phyloP scores from a whole-genome alignment of 23 tunicate genomes.

The Halocynthia roretzi region DNA sequence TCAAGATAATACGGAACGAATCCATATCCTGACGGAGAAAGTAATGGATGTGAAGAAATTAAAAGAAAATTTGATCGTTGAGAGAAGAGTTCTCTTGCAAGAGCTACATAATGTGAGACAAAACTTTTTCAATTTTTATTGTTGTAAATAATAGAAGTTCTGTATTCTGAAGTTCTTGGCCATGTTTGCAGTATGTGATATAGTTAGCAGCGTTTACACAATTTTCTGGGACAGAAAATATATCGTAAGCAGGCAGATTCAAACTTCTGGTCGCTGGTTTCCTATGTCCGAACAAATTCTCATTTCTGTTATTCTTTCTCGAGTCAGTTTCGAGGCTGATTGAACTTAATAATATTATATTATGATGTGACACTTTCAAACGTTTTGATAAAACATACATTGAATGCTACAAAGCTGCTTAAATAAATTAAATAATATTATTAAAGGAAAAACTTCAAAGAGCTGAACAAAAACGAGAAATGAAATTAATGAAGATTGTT shows the following conservation, averaged over 20 bases:
- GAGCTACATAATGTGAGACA: slow-evolving; percentile 51
- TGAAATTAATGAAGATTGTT: slow-evolving; percentile 57
- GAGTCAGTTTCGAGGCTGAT: too few relatives aligned
- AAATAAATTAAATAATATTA: not conserved
- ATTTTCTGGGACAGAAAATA: too few relatives aligned
- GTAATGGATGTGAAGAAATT: slow-evolving; percentile 74
- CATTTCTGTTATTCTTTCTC: too few relatives aligned
- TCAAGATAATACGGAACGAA: slow-evolving; percentile 71
- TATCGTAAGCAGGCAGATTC: too few relatives aligned
- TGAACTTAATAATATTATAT: too few relatives aligned
- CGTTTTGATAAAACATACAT: too few relatives aligned
- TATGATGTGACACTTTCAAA: too few relatives aligned
- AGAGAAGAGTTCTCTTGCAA: slow-evolving; percentile 55
- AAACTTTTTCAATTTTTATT: not conserved
- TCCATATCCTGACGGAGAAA: slow-evolving; percentile 73
- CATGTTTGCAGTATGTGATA: not conserved
- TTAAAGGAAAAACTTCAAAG: slow-evolving; percentile 83
- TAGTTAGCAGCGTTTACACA: too few relatives aligned
- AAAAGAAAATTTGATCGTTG: slow-evolving; percentile 69
- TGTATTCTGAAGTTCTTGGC: not conserved
- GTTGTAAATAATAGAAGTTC: not conserved
- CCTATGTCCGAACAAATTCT: too few relatives aligned
- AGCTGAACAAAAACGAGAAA: slow-evolving; percentile 84
- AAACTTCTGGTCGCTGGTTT: too few relatives aligned
- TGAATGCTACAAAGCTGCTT: too few relatives aligned